Conservation (phyloP, 2,888 invertebrate species). For the Pandemis corylana region DNA sequence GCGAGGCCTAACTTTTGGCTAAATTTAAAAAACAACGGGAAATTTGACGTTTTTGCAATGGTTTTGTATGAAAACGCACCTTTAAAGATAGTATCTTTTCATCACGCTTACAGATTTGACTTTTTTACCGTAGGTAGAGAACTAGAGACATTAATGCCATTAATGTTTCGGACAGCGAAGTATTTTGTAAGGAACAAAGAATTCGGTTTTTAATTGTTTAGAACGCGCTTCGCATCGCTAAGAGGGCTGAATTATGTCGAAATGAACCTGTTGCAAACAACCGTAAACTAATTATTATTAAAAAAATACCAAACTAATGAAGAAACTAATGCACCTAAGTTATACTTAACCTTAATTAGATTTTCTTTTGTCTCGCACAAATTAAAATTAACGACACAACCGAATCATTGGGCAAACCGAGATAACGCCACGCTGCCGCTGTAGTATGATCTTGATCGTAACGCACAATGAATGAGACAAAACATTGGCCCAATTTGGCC, state of each 20-base stretch:
- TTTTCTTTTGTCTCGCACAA: not conserved
- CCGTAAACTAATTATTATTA: not conserved
- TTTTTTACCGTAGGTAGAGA: no score
- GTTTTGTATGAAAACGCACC: no score
- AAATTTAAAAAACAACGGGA: no score
- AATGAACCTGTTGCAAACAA: not conserved
- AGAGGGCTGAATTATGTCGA: not conserved
- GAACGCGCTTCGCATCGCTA: no score
- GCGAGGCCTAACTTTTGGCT: no score
- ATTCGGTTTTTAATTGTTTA: no score
- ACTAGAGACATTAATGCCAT: no score
- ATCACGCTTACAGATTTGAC: no score
- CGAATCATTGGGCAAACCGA: slow-evolving; percentile 10
- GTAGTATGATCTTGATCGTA: slow-evolving; percentile 4
- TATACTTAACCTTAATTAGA: not conserved
- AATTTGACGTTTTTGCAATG: no score
- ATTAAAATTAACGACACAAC: slow-evolving; percentile 4
- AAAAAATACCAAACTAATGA: not conserved
- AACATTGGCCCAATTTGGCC: slow-evolving; percentile 21
- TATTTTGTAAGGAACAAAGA: no score
- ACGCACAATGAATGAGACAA: slow-evolving; percentile 16
- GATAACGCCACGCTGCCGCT: not conserved
- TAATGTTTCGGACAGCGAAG: no score
- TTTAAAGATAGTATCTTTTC: no score
- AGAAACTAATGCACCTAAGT: not conserved